Evolutionary conservation across 1,140 invertebrate species (phyloP).

Genomic region (Penaeus vannamei): DNA sequence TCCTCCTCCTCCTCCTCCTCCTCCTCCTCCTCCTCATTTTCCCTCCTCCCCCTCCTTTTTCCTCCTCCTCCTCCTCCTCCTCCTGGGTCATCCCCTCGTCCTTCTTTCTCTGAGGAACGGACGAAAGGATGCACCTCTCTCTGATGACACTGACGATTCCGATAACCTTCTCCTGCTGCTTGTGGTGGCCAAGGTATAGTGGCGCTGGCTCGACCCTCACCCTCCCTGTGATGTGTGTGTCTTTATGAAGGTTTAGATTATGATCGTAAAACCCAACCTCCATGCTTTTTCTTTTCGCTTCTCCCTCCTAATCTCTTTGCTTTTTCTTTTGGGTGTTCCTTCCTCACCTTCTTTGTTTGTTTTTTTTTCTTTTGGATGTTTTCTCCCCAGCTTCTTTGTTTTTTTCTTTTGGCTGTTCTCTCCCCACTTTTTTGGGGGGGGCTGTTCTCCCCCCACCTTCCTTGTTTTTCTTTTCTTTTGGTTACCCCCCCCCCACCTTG

Average conservation of each 20-base stretch:
- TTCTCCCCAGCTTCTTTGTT: conserved; percentile 7
- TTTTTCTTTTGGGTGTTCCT: too few species aligned
- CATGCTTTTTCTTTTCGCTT: neutral
- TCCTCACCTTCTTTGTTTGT: too few species aligned
- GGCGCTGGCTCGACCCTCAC: neutral
- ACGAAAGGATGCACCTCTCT: too few species aligned
- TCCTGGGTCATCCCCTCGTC: neutral
- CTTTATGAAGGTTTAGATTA: neutral
- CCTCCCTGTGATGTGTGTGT: neutral
- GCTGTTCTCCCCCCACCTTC: too few species aligned
- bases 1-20: neutral
- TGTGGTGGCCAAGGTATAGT: too few species aligned
- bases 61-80: conserved; percentile 3
- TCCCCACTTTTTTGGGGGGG: neutral
- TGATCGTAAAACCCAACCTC: neutral
- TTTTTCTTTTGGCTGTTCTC: neutral
- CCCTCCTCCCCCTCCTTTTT: neutral
- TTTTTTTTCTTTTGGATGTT: conserved; percentile 1
- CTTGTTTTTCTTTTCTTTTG: too few species aligned
- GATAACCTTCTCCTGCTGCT: too few species aligned
- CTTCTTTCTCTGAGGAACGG: too few species aligned
- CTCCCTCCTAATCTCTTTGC: too few species aligned
- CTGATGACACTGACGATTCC: too few species aligned
- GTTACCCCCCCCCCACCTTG: too few species aligned
- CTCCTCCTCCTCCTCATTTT: neutral